Conservation (phyloP, 2,888 invertebrate genomes). For the Rhorus exstirpatorius region DNA sequence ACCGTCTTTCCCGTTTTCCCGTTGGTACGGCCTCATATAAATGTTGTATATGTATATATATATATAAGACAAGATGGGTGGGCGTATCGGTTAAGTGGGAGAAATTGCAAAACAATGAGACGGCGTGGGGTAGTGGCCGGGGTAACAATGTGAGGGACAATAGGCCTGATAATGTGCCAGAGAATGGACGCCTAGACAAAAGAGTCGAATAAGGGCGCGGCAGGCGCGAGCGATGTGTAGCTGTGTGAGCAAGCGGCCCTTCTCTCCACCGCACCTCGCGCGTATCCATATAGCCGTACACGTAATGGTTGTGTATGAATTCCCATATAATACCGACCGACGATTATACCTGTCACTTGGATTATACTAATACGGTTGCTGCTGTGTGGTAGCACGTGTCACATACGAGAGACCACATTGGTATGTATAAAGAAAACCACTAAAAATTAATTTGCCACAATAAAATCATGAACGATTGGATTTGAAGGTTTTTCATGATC, state of each 20-base stretch:
- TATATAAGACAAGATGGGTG: conserved; percentile 10
- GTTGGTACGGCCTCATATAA: neutral
- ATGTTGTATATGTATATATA: no score
- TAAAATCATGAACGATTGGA: no score
- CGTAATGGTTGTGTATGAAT: neutral
- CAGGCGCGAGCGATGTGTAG: conserved; percentile 40
- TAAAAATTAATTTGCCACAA: no score
- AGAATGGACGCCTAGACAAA: conserved; percentile 86
- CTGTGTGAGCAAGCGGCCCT: conserved; percentile 24
- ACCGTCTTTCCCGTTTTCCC: conserved; percentile 15
- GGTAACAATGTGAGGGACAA: conserved; percentile 86
- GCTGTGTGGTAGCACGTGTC: no score
- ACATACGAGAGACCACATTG: no score
- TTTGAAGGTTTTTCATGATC: no score
- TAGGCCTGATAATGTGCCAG: conserved; percentile 86
- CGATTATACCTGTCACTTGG: no score
- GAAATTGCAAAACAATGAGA: conserved; percentile 86
- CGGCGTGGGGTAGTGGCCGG: conserved; percentile 72
- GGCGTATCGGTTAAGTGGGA: conserved; percentile 85
- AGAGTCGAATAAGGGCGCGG: conserved; percentile 83
- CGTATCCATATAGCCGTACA: neutral
- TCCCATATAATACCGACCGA: no score
- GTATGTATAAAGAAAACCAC: no score
- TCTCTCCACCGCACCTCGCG: neutral
- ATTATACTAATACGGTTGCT: no score